phyloP scores from a whole-genome alignment of 2,888 invertebrate species.

The Oxyscelio sp. region DNA sequence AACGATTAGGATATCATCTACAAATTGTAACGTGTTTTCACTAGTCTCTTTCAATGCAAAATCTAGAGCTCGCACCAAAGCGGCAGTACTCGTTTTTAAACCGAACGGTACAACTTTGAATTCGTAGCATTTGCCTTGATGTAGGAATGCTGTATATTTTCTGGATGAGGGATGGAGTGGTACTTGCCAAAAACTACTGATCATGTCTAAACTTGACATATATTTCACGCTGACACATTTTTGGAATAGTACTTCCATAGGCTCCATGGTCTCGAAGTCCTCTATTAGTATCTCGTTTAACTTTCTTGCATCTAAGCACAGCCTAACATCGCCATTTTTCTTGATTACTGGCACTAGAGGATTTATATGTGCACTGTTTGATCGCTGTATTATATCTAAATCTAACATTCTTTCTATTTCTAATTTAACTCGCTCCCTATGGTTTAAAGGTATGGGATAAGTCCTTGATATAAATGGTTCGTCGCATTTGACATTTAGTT shows the following conservation, averaged over 20 bases:
- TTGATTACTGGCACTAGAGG: not conserved
- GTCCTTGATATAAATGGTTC: not conserved
- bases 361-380: not conserved
- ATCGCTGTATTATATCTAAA: not conserved
- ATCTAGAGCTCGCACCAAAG: not conserved
- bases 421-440: not conserved
- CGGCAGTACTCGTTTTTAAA: not conserved
- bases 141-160: conserved; percentile 12
- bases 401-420: not conserved
- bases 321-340: not conserved
- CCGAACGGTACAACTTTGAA: not conserved
- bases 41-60: not conserved
- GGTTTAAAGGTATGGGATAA: not conserved
- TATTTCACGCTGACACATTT: not conserved
- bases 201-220: not conserved
- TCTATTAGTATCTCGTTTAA: conserved; percentile 33
- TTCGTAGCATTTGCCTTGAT: not conserved
- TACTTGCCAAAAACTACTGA: conserved; percentile 2
- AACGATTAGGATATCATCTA: not conserved
- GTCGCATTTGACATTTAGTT: not conserved
- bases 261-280: conserved; percentile 26
- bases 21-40: not conserved
- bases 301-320: conserved; percentile 18
- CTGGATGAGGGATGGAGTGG: not conserved
- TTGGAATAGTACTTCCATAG: conserved; percentile 29